Evolutionary conservation across 2,113 vertebrate genomes (phyloP), one percentile per base, ranked within the genome.

Genomic region (Actinemys pallida): DNA sequence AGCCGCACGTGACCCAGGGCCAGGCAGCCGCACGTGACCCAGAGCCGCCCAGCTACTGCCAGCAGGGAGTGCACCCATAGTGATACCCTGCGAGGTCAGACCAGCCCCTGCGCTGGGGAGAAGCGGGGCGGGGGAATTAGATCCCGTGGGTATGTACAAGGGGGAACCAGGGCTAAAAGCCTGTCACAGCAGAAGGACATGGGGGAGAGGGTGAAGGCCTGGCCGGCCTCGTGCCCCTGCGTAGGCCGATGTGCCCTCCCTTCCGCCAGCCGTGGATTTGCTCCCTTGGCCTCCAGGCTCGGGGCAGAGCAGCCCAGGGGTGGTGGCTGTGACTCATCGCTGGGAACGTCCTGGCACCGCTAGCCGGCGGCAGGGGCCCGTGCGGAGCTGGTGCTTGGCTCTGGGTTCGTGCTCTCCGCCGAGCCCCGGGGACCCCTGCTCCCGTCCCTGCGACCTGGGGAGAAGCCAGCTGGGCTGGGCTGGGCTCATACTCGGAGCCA

Each of bases 51-150:
- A 24, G 20, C 24, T 29, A 7, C 24, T 53, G 50, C 16, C 31
- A 80, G 45, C 85, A 52, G 50, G 78, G 16, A 25, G 4, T 27
- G 50, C 42, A 3, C 19, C 27, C 27, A 2, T 2, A 1, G 0
- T 10, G 8, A 20, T 2, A 1, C 0, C 12, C 20, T 12, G 54
- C 4, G 47, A 52, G 81, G 27, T 5, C 27, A 53, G 80, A 47
- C 8, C 42, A 50, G 20, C 27, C 29, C 53, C 45, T 10, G 42
- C 29, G 47, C 80, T 52, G 79, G 79, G 79, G 19, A 22, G 69
- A 39, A 22, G 31, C 12, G 11, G 35, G 35, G 72, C 8, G 7
- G 19, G 19, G 17, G 53, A 53, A 53, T 53, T 20, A 53, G 53
- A 53, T 13, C 20, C 42, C 31, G 76, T 10, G 24, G 56, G 8